Base-by-base conservation (phyloP, 1,140 invertebrate genomes). In the Drosophila watanabei region DNA sequence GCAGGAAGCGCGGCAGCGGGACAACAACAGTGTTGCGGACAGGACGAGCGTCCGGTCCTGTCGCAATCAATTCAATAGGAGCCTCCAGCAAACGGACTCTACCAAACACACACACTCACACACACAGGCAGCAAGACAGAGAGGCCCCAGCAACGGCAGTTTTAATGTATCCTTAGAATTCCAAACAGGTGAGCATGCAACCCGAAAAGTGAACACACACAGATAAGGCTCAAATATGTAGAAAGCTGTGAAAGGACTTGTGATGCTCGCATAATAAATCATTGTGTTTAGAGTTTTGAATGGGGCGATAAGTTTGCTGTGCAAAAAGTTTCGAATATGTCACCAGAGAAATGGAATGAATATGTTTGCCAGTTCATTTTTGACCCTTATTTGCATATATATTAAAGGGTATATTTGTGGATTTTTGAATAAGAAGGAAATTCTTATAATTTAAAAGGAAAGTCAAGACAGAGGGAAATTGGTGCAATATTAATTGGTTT, bases 91-190 rank as follows among this genome's bases (percentile, higher is more conserved):
- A 76, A 66, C 76, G 62, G 79, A 71, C 79, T 85, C 76, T 60
- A 66, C 70, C 49, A 71, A 45, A 14, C 49, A 76, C 30, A 18
- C 43, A 57, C 54, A 11, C 45, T 43, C 10, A 65, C 51, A 54
- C 51, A 59, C 57, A 68, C 37, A 33, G 35, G 41, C 72, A 62
- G 46, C 39, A 20, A 65, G 54, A 43, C 43, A 41, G 51, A 61
- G 52, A 24, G 52, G 60, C 60, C 61, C 60, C 61, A 76, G 66
- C 56, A 69, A 72, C 66, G 64, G 82, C 84, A 87, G 72, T 78
- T 85, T 91, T 88, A 91, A 91, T 91, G 88, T 88, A 82, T 91
- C 88, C 88, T 91, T 91, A 91, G 83, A 88, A 91, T 85, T 91
- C 79, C 82, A 88, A 85, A 82, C 88, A 91, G 88, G 88, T 91